Evolutionary conservation across 2,113 vertebrate species (phyloP).

Genomic region (Neolamprologus falcicula): DNA sequence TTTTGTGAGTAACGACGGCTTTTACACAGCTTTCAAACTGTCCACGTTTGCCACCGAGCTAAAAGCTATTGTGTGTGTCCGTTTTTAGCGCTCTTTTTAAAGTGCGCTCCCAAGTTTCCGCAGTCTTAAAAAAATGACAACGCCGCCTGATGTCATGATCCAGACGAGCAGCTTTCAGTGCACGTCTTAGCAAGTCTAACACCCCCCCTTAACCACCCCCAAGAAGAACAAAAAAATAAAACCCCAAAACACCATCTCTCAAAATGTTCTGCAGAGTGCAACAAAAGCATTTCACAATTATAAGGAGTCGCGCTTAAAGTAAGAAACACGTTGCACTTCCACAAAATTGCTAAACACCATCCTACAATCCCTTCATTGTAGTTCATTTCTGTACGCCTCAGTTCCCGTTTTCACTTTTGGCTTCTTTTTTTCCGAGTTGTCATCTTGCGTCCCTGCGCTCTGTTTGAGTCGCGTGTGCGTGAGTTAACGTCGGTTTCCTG

Average conservation of each 20-base stretch:
- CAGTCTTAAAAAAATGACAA: neutral
- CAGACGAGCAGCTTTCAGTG: neutral
- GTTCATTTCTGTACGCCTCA: neutral
- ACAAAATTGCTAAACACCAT: neutral
- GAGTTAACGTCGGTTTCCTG: constrained; percentile 24
- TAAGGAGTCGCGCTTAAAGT: neutral
- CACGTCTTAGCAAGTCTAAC: constrained; percentile 31
- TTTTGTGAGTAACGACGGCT: constrained; percentile 55
- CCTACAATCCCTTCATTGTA: neutral
- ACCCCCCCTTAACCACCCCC: neutral
- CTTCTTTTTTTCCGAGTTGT: neutral
- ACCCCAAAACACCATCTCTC: neutral
- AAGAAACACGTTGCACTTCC: neutral
- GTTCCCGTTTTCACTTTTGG: constrained; percentile 52
- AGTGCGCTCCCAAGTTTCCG: constrained; percentile 24
- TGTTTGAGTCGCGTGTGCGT: neutral
- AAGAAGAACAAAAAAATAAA: neutral
- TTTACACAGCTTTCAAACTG: neutral
- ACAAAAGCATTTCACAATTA: neutral
- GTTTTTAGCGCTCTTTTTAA: neutral
- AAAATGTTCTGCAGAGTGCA: neutral
- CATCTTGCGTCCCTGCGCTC: neutral
- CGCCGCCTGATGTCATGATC: constrained; percentile 12
- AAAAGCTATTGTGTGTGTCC: neutral
- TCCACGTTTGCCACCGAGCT: neutral